Conservation (phyloP, 2,888 invertebrate genomes). For the Volucella zonaria region DNA sequence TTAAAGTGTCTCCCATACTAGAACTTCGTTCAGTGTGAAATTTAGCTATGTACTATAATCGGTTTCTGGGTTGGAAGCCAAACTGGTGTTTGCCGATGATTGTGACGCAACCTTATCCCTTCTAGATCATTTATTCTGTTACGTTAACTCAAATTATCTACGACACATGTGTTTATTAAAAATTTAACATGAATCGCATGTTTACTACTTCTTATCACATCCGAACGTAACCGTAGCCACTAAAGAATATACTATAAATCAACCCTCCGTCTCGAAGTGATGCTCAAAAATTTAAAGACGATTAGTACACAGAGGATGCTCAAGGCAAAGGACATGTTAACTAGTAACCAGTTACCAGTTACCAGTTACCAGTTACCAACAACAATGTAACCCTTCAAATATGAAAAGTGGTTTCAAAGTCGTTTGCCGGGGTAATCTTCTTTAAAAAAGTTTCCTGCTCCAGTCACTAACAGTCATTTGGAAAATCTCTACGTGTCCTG, state of each 20-base stretch:
- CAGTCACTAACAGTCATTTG: constrained; percentile 38
- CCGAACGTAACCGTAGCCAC: constrained; percentile 21
- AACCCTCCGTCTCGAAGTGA: constrained; percentile 63
- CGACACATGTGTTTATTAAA: too few species aligned
- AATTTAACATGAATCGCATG: too few species aligned
- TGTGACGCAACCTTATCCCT: too few species aligned
- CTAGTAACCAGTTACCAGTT: constrained; percentile 10
- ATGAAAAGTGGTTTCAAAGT: constrained; percentile 66
- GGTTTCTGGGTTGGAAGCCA: too few species aligned
- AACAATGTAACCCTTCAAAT: constrained; percentile 63
- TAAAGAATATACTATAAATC: constrained; percentile 41
- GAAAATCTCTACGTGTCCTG: constrained; percentile 34
- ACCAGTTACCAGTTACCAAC: background rate
- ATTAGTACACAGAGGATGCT: constrained; percentile 56
- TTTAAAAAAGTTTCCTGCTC: constrained; percentile 59
- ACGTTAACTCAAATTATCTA: too few species aligned
- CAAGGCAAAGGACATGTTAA: background rate
- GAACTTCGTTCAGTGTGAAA: too few species aligned
- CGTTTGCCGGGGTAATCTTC: constrained; percentile 59
- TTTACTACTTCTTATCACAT: background rate
- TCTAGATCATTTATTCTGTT: too few species aligned
- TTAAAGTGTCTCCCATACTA: too few species aligned
- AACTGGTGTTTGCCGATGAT: too few species aligned
- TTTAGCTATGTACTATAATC: too few species aligned
- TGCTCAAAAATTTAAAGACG: constrained; percentile 68